Base-by-base conservation (phyloP, 2,888 invertebrate genomes). In the Hydropsyche betteni region DNA sequence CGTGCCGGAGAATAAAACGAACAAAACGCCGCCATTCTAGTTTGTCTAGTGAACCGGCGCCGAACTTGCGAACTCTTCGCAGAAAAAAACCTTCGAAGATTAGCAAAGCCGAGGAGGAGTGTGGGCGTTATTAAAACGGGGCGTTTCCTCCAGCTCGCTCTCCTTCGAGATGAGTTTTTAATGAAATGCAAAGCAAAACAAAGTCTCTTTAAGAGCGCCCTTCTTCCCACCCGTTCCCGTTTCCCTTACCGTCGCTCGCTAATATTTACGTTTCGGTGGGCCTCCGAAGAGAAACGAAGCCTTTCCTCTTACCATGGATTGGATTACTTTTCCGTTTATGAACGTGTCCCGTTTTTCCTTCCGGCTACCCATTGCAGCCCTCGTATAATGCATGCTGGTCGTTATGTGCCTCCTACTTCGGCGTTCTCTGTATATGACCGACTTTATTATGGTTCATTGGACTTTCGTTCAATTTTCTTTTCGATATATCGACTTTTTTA, bases 181-280 rank as follows among this genome's bases (percentile, higher is more conserved):
- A 78, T 78, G 74, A 78, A 78, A 78, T 78, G 78, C 75, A 75
- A 77, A 74, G 69, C 74, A 77, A 74, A 77, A 76, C 76, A 74
- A 76, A 71, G 71, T 74, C 68, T 50, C 58, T 58, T 72, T 58
- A 70, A 70, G 52, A 70, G 53, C 6, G 70, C 52, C 14, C 38
- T 55, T 34, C 72, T 10, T 44, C 44, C 10, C 44, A 24, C 24
- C 24, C 24, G 24, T 24, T 24, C 24, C 24, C 24, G 24, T 24
- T 24, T 24, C 44, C 44, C 44, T 8, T 44, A 4, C 44, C 44
- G 44, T 4, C 44, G 24, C 24, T 24, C 24, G 24, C 10, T 44
- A 44, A 44, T 44, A 44, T 44, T 44, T 44, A 44, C 7, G 44
- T 24, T 24, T 24, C 24, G 55, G 71, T 71, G 24, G 71, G 55